phyloP scores from a whole-genome alignment of 1,140 invertebrate species.

The Zaprionus ornatus region DNA sequence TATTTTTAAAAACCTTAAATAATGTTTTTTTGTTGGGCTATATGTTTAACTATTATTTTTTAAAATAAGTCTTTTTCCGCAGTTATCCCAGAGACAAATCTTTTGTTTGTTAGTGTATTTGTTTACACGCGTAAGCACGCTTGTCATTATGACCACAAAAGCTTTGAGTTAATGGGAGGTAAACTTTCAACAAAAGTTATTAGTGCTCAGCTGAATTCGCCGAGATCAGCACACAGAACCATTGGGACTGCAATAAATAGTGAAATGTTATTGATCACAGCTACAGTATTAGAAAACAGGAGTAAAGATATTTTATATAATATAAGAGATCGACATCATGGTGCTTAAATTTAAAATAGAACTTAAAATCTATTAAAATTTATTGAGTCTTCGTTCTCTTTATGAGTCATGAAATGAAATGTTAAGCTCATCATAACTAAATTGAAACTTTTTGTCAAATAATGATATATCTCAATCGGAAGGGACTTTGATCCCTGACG shows the following conservation, averaged over 20 bases:
- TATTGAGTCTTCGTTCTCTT: neutral
- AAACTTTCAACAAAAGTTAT: neutral
- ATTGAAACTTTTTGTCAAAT: neutral
- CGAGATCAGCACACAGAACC: neutral
- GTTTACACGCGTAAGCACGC: neutral
- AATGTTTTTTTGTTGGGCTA: too few species aligned
- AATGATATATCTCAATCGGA: neutral
- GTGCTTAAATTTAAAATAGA: neutral
- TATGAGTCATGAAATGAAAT: neutral
- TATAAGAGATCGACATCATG: too few species aligned
- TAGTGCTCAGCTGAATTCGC: neutral
- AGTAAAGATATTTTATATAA: neutral
- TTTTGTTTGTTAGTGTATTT: neutral
- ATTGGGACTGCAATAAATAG: neutral
- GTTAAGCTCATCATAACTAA: too few species aligned
- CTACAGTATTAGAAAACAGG: neutral
- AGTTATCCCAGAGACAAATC: neutral
- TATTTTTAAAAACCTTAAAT: too few species aligned
- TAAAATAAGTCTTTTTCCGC: too few species aligned
- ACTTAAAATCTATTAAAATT: neutral
- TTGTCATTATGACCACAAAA: constrained; percentile 8
- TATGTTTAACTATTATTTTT: too few species aligned
- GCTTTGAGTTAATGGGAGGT: neutral
- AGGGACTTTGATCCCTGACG: neutral
- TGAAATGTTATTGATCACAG: neutral